These are phyloP conservation scores for Yponomeuta plumbellus DNA, from an alignment of 2,888 invertebrate genomes.

Conservation along the genomic window DNA sequence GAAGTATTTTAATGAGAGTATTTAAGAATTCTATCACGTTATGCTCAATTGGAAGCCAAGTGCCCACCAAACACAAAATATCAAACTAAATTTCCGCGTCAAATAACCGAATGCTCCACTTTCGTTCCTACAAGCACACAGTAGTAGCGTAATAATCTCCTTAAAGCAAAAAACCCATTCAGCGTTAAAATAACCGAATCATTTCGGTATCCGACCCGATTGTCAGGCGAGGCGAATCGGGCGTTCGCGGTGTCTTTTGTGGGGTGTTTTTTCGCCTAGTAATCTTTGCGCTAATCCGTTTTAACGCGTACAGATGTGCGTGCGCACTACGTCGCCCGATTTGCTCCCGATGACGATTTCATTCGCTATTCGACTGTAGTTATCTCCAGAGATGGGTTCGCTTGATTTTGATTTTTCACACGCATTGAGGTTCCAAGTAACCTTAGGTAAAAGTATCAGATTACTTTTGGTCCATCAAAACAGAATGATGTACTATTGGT, in stretches of 20 bases:
- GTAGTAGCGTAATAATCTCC: slow-evolving; percentile 28
- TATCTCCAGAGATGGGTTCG: background rate
- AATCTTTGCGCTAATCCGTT: slow-evolving; percentile 72
- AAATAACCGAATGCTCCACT: slow-evolving; percentile 32
- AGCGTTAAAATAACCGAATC: slow-evolving; percentile 51
- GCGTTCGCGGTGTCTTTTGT: slow-evolving; percentile 63
- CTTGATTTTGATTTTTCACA: slow-evolving; percentile 16
- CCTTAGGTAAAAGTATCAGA: background rate
- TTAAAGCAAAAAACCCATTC: slow-evolving; percentile 40
- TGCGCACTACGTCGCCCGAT: slow-evolving; percentile 37
- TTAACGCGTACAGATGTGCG: slow-evolving; percentile 72
- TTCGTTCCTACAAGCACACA: slow-evolving; percentile 36
- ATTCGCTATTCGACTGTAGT: slow-evolving; percentile 10
- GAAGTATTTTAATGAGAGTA: too few relatives aligned
- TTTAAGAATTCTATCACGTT: too few relatives aligned
- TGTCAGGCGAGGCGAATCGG: slow-evolving; percentile 64
- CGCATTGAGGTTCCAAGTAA: slow-evolving; percentile 1
- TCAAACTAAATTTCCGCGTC: background rate
- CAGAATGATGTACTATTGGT: background rate
- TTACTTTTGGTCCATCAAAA: background rate
- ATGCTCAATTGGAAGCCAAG: background rate
- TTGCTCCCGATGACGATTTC: slow-evolving; percentile 27
- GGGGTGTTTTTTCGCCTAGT: slow-evolving; percentile 56
- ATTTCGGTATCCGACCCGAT: slow-evolving; percentile 58
- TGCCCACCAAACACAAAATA: background rate